Percentiles rank a stretch among this genome's conserved stretches.
These are phyloP conservation scores for Mastomys coucha DNA, from an alignment of 2,113 vertebrate species.

Conservation along the genomic window DNA sequence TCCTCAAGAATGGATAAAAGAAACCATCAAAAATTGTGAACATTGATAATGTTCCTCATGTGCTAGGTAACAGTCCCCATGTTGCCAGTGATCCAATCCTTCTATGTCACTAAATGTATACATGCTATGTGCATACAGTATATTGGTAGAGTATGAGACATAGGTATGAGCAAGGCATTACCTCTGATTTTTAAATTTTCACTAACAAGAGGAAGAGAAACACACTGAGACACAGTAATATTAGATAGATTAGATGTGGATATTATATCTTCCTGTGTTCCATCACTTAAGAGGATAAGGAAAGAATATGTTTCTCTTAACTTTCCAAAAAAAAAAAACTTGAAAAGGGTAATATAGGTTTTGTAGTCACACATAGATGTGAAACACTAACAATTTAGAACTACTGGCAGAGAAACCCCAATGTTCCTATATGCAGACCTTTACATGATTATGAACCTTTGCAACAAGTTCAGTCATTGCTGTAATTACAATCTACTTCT, in stretches of 20 bases:
- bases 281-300: not conserved
- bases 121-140: not conserved
- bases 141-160: not conserved
- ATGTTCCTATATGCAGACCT: not conserved
- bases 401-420: not conserved
- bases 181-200: not conserved
- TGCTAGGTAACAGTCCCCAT: not conserved
- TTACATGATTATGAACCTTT: not conserved
- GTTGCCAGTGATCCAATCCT: not conserved
- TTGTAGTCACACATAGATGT: not conserved
- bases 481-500: not conserved
- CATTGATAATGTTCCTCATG: not conserved
- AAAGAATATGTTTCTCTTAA: slow-evolving; percentile 7
- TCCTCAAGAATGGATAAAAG: not conserved
- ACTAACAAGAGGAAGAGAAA: not conserved
- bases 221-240: not conserved
- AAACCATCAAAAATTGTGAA: not conserved
- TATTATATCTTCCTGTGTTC: not conserved
- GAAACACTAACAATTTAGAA: not conserved
- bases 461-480: not conserved
- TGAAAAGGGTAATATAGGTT: not conserved
- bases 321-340: not conserved
- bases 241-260: too few relatives aligned
- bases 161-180: not conserved
- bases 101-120: slow-evolving; percentile 8